These are phyloP conservation scores for Acyrthosiphon pisum DNA, from an alignment of 1,140 invertebrate species.

Conservation along the genomic window DNA sequence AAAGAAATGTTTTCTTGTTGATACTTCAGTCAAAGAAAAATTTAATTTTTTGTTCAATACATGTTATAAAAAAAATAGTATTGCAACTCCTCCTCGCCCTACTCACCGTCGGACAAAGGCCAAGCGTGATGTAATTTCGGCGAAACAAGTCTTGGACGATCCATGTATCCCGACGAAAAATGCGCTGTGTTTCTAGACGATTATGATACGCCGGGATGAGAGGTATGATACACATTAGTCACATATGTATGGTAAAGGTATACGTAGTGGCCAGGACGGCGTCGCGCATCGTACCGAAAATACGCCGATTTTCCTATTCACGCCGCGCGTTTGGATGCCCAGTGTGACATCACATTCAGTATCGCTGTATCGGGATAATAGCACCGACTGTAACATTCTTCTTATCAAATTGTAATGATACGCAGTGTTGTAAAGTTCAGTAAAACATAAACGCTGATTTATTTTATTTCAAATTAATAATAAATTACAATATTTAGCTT, in stretches of 20 bases:
- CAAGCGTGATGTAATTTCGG: no score
- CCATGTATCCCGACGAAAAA: neutral
- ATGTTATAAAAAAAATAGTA: no score
- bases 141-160: no score
- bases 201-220: neutral
- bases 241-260: neutral
- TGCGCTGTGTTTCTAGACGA: neutral
- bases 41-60: no score
- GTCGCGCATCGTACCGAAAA: neutral
- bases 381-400: neutral
- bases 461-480: neutral
- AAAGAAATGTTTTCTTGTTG: no score
- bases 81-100: no score
- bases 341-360: neutral
- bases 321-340: neutral
- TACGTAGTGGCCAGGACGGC: neutral
- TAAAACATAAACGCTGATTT: neutral
- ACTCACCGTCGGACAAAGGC: no score
- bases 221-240: neutral
- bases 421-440: neutral
- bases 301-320: neutral
- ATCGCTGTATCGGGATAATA: neutral
- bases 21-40: no score
- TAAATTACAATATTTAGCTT: neutral
- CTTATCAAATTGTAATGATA: neutral